Conservation (phyloP, 2,888 invertebrate genomes). For the Sinodicranocentrus sp. region DNA sequence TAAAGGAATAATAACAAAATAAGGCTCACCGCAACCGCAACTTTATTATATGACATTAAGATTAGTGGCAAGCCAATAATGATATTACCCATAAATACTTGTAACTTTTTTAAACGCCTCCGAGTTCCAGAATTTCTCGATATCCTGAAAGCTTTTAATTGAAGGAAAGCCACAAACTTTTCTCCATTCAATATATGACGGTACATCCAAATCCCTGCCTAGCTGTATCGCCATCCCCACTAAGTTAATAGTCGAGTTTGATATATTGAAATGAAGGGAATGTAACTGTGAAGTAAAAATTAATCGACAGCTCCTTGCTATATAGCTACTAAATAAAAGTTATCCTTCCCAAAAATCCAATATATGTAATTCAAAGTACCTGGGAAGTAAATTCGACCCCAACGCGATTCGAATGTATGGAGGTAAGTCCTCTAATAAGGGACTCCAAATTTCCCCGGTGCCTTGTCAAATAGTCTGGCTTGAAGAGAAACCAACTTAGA, state of each 20-base stretch:
- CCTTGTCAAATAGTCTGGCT: not conserved
- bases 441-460: conserved; percentile 79
- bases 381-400: conserved; percentile 83
- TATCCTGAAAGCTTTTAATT: conserved; percentile 83
- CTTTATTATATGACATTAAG: too few species aligned
- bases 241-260: conserved; percentile 85
- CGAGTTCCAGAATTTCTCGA: conserved; percentile 83
- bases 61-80: too few species aligned
- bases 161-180: conserved; percentile 85
- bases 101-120: conserved; percentile 79
- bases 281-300: conserved; percentile 82
- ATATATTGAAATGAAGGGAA: too few species aligned
- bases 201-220: conserved; percentile 92
- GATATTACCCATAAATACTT: conserved; percentile 55
- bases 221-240: conserved; percentile 93
- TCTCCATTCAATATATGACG: conserved; percentile 88
- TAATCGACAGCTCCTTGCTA: too few species aligned
- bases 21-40: too few species aligned
- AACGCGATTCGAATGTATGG: conserved; percentile 83
- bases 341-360: too few species aligned
- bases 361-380: too few species aligned
- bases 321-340: too few species aligned
- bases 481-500: not conserved
- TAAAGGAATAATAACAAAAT: conserved; percentile 44
- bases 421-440: conserved; percentile 84